Evolutionary conservation across 2,888 invertebrate genomes (phyloP), one percentile per base, ranked within the genome.

Genomic region (Dolichopus griseipennis): DNA sequence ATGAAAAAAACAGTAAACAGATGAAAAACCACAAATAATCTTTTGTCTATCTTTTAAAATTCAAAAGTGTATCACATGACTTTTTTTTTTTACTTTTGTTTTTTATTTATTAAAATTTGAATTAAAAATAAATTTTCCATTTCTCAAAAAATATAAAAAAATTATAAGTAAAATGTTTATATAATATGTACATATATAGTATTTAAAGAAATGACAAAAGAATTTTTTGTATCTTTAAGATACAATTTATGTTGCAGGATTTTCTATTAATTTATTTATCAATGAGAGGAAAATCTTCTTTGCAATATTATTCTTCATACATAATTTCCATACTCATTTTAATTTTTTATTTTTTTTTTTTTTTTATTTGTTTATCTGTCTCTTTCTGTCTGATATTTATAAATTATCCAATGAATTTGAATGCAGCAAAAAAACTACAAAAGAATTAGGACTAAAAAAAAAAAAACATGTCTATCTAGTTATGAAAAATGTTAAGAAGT

Each of bases 11-110:
- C n/a, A n/a, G n/a, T n/a, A 52, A 52, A 52, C 15, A 52, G 15
- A 41, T 41, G 15, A 41, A 52, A 52, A 52, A 52, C 52, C 52
- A 52, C 52, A 52, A 27, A 52, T 52, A 52, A 52, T 52, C 15
- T 52, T 52, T 52, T 52, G 52, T 52, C 9, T 18, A 52, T 52
- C 52, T 52, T 52, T 52, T 52, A 52, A 52, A 52, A 52, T 52
- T 52, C 52, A 52, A 18, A 52, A 18, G 52, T 52, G 52, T 52
- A 52, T 52, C 52, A 52, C 9, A 52, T 52, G n/a, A 52, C 52
- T 52, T 15, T 9, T n/a, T n/a, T 34, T 3, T 52, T 18, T 52
- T n/a, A 15, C 6, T n/a, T 12, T 52, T 43, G 15, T 43, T 43
- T 34, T 34, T 34, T 34, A 7, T 34, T 34, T 12, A 37, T 7